Evolutionary conservation across 2,113 vertebrate genomes (phyloP), one percentile per base, ranked within the genome.

Genomic region (Synchiropus splendidus): DNA sequence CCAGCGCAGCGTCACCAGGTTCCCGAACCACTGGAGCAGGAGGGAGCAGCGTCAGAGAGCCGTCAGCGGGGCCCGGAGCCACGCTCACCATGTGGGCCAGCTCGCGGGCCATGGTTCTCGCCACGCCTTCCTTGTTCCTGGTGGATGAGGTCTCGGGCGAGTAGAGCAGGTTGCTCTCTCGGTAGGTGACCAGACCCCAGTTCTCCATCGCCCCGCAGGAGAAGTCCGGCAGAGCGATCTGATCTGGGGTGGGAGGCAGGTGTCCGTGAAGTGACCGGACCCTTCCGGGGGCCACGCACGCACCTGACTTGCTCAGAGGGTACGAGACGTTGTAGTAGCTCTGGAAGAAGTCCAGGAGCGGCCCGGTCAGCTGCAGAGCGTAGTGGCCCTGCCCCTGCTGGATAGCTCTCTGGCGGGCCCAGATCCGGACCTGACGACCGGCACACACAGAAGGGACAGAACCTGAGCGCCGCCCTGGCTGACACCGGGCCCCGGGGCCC

Each of bases 201-300:
- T 97, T 97, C 83, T 97, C 94, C 94, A 95, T 95, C 0, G 91
- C 92, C 0, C 92, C 91, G 0, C 88, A 91, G 0, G 83, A 90
- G 76, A 97, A 95, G 69, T 95, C 92, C 0, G 92, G 94, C 17
- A 97, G 61, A 31, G 68, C 91, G 0, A 97, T 85, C 79, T 97
- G 94, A 72, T 97, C 92, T 96, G 66, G 14, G 11, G 34, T 10
- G 36, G 47, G 36, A 67, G 27, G 41, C 6, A 39, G 8, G 12
- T 39, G 37, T 16, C 2, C 16, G 18, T 16, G 10, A 6, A 17
- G 10, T 39, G 16, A 39, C 18, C 18, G 16, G 8, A 11, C 1
- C 4, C 15, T 17, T 17, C 18, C 18, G 16, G 10, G 16, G 18
- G n/a, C n/a, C 21, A 27, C 21, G 8, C 21, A 27, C 21, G 8